Base-by-base conservation (phyloP, 2,888 invertebrate species). In the Acleris sparsana region DNA sequence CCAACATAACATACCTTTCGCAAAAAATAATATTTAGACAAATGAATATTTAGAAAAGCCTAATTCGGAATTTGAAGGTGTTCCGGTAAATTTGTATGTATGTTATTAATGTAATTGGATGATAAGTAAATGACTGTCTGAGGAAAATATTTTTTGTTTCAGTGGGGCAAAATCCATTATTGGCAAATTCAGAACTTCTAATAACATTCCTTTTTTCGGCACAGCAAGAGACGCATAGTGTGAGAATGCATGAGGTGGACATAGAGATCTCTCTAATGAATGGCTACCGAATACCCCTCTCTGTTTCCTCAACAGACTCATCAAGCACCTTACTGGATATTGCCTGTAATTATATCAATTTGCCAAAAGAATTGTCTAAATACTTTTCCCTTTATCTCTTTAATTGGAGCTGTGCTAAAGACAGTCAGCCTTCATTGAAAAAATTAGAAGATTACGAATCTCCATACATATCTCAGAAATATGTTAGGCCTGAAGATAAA, bases 381-480 rank as follows among this genome's bases (percentile, higher is more conserved):
- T 98, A 97, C 88, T 99, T 99, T 93, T 96, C 98, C 56, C 92
- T 99, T 63, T 99, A 96, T 90, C 93, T 99, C 70, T 95, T 98
- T 76, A 95, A 95, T 73, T 96, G 96, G 88, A 95, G 95, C 69
- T 95, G 95, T 82, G 95, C 95, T 48, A 95, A 94, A 76, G 94
- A 95, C 78, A 94, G 95, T 52, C 92, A 95, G 79, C 93, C 94
- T 92, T 95, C 98, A 77, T 92, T 98, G 70, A 95, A 99, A 74
- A 97, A 97, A 85, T 92, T 99, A 71, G 97, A 99, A 91, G 97
- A 99, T 86, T 99, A 98, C 93, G 99, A 99, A 93, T 97, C 98
- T 72, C 99, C 99, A 1, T 97, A 96, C 89, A 96, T 99, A 89
- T 98, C 99, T 62, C 95, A 97, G 74, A 96, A 96, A 83, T 95